Evolutionary conservation across 2,797 vertebrate species (phyloP), one percentile per base, ranked within the genome.

Genomic region (Okamejei kenojei): DNA sequence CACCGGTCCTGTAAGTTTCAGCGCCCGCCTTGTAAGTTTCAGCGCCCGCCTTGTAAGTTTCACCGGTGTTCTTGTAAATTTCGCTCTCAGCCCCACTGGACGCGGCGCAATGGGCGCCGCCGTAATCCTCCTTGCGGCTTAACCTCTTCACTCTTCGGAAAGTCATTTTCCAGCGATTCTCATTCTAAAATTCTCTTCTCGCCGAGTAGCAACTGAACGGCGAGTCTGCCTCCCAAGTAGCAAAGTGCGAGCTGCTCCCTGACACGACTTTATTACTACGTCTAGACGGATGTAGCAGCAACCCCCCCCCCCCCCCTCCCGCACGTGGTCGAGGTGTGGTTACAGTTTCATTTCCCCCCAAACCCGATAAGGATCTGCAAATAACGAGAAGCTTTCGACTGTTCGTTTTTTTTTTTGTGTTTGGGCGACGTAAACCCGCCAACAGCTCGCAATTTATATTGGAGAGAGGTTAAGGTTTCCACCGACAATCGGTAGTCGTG

Each of bases 111-210:
- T 86, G 54, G 45, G 38, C 77, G 77, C 61, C 93, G 95, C 94
- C 96, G 8, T 93, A 94, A n/a, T 96, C 96, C 45, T 96, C 97
- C 94, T 95, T 97, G 92, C 95, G 96, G 94, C 96, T 97, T 82
- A 96, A 95, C 94, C 97, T 97, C 95, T 97, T 97, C 78, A 97
- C 96, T 93, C 97, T 97, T 95, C 98, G 95, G 94, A 99, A 98
- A 95, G 98, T 99, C 98, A 98, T 97, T 90, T 95, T 95, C 58
- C 58, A 17, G 8, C 58, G 10, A 32, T 63, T 63, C 26, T 86
- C 82, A 86, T 86, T 32, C 82, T n/a, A 38, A 38, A 63, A 7
- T 86, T 21, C 8, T 54, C 38, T 26, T 61, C 3, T 0, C 7
- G 15, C 23, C 21, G 80, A 9, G 11, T 63, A 0, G 80, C 2